Percentiles rank a stretch among this genome's conserved stretches.
phyloP scores from a whole-genome alignment of 2,888 invertebrate genomes.

The Drosophila dives region DNA sequence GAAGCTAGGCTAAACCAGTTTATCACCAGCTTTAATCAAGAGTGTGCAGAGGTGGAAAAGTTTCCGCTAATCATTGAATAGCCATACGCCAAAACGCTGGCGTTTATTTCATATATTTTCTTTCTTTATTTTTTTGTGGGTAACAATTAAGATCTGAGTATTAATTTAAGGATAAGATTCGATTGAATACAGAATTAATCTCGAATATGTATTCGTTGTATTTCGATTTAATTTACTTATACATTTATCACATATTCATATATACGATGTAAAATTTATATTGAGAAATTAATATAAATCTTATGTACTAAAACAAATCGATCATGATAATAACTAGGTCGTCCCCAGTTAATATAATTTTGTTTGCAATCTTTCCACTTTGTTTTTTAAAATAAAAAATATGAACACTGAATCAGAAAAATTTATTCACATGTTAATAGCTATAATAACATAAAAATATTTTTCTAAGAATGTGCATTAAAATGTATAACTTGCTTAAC shows the following conservation, averaged over 20 bases:
- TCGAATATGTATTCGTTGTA: neutral
- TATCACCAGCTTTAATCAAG: conserved; percentile 80
- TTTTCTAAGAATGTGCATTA: neutral
- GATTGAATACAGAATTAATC: neutral
- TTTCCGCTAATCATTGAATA: conserved; percentile 81
- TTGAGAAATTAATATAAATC: neutral
- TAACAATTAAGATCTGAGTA: neutral
- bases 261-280: neutral
- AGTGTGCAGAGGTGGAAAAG: conserved; percentile 82
- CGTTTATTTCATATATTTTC: neutral
- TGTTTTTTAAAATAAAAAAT: too few relatives aligned
- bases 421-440: too few relatives aligned
- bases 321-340: neutral
- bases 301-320: neutral
- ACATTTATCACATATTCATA: neutral
- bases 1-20: conserved; percentile 71
- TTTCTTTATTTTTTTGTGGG: neutral
- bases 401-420: too few relatives aligned
- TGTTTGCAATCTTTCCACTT: too few relatives aligned
- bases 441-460: neutral
- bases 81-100: neutral
- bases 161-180: conserved; percentile 23
- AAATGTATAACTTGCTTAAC: neutral
- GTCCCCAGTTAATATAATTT: neutral
- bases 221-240: neutral